Percentiles rank a stretch among this genome's conserved stretches.
Evolutionary conservation across 1,140 invertebrate species (phyloP).

Genomic region (Ips typographus): DNA sequence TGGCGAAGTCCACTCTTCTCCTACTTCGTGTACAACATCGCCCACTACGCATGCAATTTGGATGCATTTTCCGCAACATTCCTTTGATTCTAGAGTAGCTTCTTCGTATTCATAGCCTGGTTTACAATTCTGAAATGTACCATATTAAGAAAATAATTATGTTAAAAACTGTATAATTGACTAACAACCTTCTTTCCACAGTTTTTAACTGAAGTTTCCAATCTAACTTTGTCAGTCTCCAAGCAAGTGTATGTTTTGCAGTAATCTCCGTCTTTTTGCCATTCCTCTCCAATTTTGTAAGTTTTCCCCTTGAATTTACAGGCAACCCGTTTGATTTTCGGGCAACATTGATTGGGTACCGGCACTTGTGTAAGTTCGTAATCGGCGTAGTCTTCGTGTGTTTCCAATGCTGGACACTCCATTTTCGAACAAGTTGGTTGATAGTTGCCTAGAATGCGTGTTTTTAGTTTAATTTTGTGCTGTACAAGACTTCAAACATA

Average conservation of each 20-base stretch:
- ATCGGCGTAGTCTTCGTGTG: constrained; percentile 52
- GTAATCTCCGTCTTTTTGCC: constrained; percentile 57
- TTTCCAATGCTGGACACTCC: constrained; percentile 46
- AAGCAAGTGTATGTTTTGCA: constrained; percentile 59
- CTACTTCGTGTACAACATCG: constrained; percentile 55
- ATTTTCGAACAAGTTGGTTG: constrained; percentile 46
- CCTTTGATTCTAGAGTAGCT: constrained; percentile 45
- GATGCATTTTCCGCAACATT: constrained; percentile 68
- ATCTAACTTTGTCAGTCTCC: constrained; percentile 52
- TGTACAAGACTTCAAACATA: not conserved
- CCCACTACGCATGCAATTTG: constrained; percentile 62
- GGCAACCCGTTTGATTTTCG: constrained; percentile 57
- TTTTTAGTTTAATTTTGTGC: not conserved
- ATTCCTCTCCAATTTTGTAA: constrained; percentile 58
- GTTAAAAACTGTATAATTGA: not conserved
- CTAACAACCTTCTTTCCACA: constrained; percentile 35
- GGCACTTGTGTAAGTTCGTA: constrained; percentile 58
- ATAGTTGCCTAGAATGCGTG: constrained; percentile 26
- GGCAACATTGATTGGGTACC: constrained; percentile 63
- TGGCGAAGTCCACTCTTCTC: constrained; percentile 58
- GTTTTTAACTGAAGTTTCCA: constrained; percentile 49
- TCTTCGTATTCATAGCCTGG: constrained; percentile 53
- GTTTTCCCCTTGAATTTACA: constrained; percentile 59
- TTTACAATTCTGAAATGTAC: constrained; percentile 30
- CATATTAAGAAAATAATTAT: not conserved